Evolutionary conservation across 2,113 vertebrate genomes (phyloP).

Genomic region (Gymnorhina tibicen): DNA sequence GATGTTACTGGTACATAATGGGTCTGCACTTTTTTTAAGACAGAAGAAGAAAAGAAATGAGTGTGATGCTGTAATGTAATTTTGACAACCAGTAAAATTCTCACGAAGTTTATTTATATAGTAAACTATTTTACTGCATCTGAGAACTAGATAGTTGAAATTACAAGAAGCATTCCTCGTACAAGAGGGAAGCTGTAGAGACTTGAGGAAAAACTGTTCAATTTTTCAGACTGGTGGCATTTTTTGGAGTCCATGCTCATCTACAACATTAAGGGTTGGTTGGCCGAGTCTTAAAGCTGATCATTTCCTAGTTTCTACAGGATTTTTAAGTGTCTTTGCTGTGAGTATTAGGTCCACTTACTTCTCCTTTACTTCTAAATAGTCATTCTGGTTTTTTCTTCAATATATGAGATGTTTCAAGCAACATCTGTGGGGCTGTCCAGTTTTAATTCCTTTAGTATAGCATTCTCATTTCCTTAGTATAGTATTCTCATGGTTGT

Average conservation of each 20-base stretch:
- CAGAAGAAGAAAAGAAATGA: not conserved
- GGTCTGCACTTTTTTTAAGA: not conserved
- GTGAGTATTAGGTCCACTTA: not conserved
- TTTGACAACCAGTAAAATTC: not conserved
- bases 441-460: not conserved
- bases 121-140: not conserved
- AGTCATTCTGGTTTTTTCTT: not conserved
- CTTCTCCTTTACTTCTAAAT: not conserved
- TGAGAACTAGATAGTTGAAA: not conserved
- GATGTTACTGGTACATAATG: not conserved
- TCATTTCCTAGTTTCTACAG: not conserved
- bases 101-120: not conserved
- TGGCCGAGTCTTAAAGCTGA: not conserved
- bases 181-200: not conserved
- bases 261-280: not conserved
- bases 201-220: not conserved
- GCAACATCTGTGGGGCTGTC: not conserved
- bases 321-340: not conserved
- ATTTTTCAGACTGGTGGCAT: not conserved
- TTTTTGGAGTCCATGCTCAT: not conserved
- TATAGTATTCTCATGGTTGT: not conserved
- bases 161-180: not conserved
- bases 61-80: not conserved
- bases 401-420: not conserved
- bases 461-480: not conserved